A percentile compares a stretch with the other conserved stretches of the same genome.
These are phyloP conservation scores for Sitobion miscanthi DNA, from an alignment of 1,140 invertebrate genomes.

Conservation along the genomic window DNA sequence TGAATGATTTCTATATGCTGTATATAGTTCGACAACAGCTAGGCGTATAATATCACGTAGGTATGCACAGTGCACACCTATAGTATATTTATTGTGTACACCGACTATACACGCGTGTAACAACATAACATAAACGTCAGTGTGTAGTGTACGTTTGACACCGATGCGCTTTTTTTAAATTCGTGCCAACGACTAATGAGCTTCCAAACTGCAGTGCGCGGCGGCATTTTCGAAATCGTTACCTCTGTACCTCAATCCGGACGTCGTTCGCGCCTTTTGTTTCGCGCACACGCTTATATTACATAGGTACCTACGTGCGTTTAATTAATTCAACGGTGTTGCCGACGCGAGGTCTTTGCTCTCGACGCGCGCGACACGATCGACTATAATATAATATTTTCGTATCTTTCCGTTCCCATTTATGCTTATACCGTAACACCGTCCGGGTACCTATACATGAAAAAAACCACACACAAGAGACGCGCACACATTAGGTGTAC, in stretches of 20 bases:
- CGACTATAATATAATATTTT: neutral
- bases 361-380: neutral
- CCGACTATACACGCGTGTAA: neutral
- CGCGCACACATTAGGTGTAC: neutral
- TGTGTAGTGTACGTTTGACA: neutral
- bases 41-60: neutral
- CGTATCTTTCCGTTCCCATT: neutral
- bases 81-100: neutral
- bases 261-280: neutral
- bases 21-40: neutral
- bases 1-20: neutral
- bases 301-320: neutral
- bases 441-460: neutral
- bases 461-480: neutral
- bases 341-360: neutral
- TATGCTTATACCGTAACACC: too few relatives aligned
- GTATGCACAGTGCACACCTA: neutral
- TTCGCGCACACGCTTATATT: neutral
- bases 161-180: neutral
- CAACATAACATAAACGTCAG: slow-evolving; percentile 13
- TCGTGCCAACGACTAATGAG: slow-evolving; percentile 18
- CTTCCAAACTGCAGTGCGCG: neutral
- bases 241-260: neutral
- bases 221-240: neutral
- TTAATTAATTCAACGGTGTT: slow-evolving; percentile 45